Base-by-base conservation (phyloP, 2,888 invertebrate species). In the Nezara viridula region DNA sequence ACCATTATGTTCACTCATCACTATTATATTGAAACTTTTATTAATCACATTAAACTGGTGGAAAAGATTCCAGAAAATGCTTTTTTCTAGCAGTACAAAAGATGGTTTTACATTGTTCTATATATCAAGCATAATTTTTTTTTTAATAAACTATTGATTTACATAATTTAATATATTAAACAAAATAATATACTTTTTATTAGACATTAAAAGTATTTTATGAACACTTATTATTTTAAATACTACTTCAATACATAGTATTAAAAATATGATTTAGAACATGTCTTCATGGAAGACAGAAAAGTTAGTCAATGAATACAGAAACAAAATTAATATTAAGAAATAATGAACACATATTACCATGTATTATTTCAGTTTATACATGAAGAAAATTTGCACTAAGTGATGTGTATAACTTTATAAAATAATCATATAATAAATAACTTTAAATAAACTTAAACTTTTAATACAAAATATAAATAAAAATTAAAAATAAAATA, bases 161-260 rank as follows among this genome's bases (percentile, higher is more conserved):
- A 37, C 37, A 73, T 21, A 32, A 19, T 27, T 60, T 55, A 14
- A 60, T 60, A 60, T 19, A 32, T 60, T 27, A 73, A 37, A 37
- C 37, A 73, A 37, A 37, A 37, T 16, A 73, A 19, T 37, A 73
- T 21, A 7, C 37, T 19, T 10, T 60, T 73, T 37, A 37, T 32
- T 16, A 32, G n/a, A 60, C 27, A 60, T 27, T 60, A 14, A 27
- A 60, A 60, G 27, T 60, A 27, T 60, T 60, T 27, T 2, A 60
- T 55, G 60, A 60, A 27, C 27, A 60, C 60, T 14, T 60, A 32
- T 60, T 66, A 66, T 32, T 66, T 66, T 66, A 32, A 73, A 44
- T n/a, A 81, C 81, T n/a, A 44, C 40, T 81, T 40, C n/a, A 81
- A 44, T 81, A 81, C 40, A 44, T 81, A 81, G 81, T 81, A 81